Base-by-base conservation (phyloP, 1,140 invertebrate species). In the Cotesia typhae region DNA sequence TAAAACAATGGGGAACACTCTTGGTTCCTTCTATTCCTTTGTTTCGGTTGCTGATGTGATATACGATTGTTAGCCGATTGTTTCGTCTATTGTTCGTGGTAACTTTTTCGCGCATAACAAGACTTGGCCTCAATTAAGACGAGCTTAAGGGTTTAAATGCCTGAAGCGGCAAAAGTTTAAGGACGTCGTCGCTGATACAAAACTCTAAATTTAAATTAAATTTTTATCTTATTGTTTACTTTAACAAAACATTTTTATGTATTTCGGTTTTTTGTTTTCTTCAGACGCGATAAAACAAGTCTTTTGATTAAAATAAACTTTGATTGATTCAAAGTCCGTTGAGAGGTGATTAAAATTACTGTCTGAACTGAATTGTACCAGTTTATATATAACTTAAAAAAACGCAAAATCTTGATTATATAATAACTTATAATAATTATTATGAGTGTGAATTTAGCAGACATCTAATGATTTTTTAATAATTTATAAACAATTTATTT, bases 121-220 rank as follows among this genome's bases (percentile, higher is more conserved):
- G 84, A 67, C 82, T 82, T 80, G 78, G 84, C 82, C 85, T 85
- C 84, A 87, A 85, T 87, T 87, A 85, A 81, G 82, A 81, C 74
- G 52, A 78, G 79, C 85, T 84, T 83, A 81, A 87, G 83, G 80
- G 78, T 80, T 83, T 85, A 85, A 85, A 85, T 81, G 84, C 84
- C 85, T 80, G 82, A 81, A 81, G 85, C 84, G 82, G 81, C 75
- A 75, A 74, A 79, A 72, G 76, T 81, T 79, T 80, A 76, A 78
- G 73, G 72, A 59, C 41, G 20, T 55, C 14, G 12, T 36, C 28
- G 28, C 28, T 28, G 28, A 28, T 28, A 28, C 28, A 28, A 28
- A 28, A 28, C 28, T 28, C 28, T 28, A 28, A 28, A 28, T 28
- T 28, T 28, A 28, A 28, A 28, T 28, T 28, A 28, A 28, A 47